These are phyloP conservation scores for Nebria salina DNA, from an alignment of 2,888 invertebrate genomes.

Conservation along the genomic window DNA sequence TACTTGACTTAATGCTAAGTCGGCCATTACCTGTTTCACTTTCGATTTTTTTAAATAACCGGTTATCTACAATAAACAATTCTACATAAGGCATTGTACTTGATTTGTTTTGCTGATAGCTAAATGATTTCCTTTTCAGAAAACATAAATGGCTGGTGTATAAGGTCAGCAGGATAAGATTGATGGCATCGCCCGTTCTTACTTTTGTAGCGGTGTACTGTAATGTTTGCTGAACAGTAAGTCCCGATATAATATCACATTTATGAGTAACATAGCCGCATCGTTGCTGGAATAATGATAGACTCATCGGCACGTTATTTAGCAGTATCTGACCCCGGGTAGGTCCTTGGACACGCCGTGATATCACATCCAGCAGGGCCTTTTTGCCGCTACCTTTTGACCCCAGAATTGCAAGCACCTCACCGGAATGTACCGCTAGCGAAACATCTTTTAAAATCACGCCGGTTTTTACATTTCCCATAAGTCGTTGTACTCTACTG, in stretches of 20 bases:
- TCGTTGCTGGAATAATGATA: constrained; percentile 82
- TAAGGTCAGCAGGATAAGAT: too few relatives aligned
- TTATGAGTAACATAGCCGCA: constrained; percentile 91
- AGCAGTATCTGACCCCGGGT: constrained; percentile 89
- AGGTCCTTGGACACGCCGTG: constrained; percentile 80
- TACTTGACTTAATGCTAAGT: constrained; percentile 91
- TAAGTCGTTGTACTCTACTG: constrained; percentile 77
- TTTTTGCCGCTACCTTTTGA: constrained; percentile 96
- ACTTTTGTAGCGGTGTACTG: constrained; percentile 83
- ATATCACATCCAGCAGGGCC: constrained; percentile 92
- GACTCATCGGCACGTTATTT: constrained; percentile 85
- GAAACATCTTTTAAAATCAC: constrained; percentile 93
- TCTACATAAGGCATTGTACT: not conserved
- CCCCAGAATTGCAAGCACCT: constrained; percentile 91
- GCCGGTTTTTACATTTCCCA: constrained; percentile 83
- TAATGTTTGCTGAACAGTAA: constrained; percentile 88
- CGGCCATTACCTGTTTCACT: constrained; percentile 92
- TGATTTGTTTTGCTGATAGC: not conserved
- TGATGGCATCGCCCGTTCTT: constrained; percentile 37
- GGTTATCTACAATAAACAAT: constrained; percentile 67
- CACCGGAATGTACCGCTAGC: constrained; percentile 89
- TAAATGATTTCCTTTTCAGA: not conserved
- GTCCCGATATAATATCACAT: constrained; percentile 83
- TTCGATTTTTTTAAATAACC: constrained; percentile 82
- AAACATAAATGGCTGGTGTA: not conserved